phyloP scores from a whole-genome alignment of 53 echinoderm and acorn worm species.

The Pentamera pediparva region DNA sequence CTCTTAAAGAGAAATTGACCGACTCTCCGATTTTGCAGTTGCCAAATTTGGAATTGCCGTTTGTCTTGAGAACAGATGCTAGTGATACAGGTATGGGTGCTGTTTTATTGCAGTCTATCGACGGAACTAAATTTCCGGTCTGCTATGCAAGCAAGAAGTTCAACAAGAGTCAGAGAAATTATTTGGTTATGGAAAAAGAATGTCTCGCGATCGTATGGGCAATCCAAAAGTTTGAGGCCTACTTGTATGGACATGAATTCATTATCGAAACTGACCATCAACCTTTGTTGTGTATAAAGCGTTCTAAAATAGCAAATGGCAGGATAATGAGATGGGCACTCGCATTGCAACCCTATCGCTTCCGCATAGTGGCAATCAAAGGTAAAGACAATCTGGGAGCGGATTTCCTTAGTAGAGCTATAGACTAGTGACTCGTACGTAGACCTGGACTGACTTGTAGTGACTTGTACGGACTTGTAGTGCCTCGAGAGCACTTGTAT shows the following conservation, averaged over 20 bases:
- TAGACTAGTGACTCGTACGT: neutral
- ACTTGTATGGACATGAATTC: neutral
- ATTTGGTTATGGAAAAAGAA: neutral
- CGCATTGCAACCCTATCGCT: slow-evolving; percentile 39
- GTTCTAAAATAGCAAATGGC: slow-evolving; percentile 30
- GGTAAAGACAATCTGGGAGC: slow-evolving; percentile 51
- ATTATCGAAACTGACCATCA: slow-evolving; percentile 30
- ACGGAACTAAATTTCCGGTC: neutral
- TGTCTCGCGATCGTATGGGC: neutral
- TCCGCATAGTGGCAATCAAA: slow-evolving; percentile 31
- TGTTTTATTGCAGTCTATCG: neutral
- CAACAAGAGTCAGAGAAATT: neutral
- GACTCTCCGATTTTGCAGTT: neutral
- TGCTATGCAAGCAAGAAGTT: neutral
- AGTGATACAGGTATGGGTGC: neutral
- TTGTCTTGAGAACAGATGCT: neutral
- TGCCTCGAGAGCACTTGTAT: too few species aligned
- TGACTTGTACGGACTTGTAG: too few species aligned
- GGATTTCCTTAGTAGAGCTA: slow-evolving; percentile 41
- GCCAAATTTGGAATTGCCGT: neutral
- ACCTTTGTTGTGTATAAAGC: slow-evolving; percentile 24
- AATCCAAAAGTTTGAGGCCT: neutral
- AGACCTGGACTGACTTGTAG: too few species aligned
- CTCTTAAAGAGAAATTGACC: neutral
- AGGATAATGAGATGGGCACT: too few species aligned